These are phyloP conservation scores for Amblyopsis rosae DNA, from an alignment of 2,113 vertebrate genomes.

Conservation along the genomic window DNA sequence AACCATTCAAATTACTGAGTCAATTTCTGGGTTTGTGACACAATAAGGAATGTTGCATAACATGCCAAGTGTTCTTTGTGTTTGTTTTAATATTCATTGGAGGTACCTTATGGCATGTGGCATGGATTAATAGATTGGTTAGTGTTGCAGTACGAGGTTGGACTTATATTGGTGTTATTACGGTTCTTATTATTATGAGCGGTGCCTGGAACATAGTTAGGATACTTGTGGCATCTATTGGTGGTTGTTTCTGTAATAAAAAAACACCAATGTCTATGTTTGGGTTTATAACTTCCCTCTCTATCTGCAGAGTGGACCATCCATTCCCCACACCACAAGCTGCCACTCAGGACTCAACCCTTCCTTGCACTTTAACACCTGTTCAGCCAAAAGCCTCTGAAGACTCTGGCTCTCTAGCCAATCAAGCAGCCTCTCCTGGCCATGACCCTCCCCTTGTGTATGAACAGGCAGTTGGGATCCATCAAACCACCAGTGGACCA, in stretches of 20 bases:
- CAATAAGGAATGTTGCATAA: not conserved
- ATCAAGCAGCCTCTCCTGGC: conserved; percentile 6
- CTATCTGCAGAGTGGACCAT: conserved; percentile 54
- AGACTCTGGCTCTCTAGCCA: conserved; percentile 4
- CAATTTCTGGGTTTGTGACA: not conserved
- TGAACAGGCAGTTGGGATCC: conserved; percentile 46
- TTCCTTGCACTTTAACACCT: not conserved
- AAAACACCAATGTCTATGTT: not conserved
- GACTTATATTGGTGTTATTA: not conserved
- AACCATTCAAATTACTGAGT: not conserved
- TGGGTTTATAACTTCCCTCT: conserved; percentile 52
- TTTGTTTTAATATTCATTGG: not conserved
- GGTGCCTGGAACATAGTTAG: not conserved
- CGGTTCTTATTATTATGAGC: not conserved
- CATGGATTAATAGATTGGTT: no score
- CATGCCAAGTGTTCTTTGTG: not conserved
- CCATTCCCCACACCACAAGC: not conserved
- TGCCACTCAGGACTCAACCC: conserved; percentile 26
- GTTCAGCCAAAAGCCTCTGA: conserved; percentile 18
- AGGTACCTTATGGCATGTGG: conserved; percentile 8
- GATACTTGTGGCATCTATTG: not conserved
- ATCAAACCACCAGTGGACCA: not conserved
- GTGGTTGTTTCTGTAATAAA: conserved; percentile 4
- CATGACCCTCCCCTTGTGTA: conserved; percentile 5
- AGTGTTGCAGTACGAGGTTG: not conserved